phyloP scores from a whole-genome alignment of 2,797 vertebrate species.

The Siniperca undulata region DNA sequence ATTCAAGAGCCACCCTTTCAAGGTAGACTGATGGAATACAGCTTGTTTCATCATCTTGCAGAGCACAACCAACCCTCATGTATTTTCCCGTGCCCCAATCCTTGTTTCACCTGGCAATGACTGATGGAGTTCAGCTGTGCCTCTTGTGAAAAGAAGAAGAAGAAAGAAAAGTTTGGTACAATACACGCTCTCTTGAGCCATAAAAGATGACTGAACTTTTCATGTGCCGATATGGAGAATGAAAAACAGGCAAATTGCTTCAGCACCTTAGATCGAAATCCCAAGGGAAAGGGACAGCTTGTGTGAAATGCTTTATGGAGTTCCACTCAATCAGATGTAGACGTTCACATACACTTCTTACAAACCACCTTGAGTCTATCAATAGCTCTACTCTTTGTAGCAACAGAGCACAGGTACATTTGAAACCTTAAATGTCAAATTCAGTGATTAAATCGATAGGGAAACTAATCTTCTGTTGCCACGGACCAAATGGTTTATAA shows the following conservation, averaged over 20 bases:
- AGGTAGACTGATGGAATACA: neutral
- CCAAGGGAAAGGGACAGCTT: conserved; percentile 31
- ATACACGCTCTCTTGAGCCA: conserved; percentile 31
- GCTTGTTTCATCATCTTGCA: conserved; percentile 56
- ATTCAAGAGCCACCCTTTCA: conserved; percentile 9
- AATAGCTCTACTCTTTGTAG: conserved; percentile 42
- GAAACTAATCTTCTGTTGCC: conserved; percentile 73
- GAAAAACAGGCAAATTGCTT: conserved; percentile 65
- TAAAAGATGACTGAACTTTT: conserved; percentile 62
- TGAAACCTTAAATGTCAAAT: conserved; percentile 71
- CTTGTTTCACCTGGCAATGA: conserved; percentile 67
- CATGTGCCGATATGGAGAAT: conserved; percentile 42
- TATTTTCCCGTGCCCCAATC: conserved; percentile 23
- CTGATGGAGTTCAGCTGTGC: conserved; percentile 64
- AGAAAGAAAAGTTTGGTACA: conserved; percentile 39
- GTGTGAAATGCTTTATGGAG: conserved; percentile 33
- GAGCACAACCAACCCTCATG: conserved; percentile 31
- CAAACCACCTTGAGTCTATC: conserved; percentile 48
- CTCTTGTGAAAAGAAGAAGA: conserved; percentile 6
- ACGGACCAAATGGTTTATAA: conserved; percentile 76
- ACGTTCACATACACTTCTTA: conserved; percentile 5
- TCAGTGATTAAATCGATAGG: conserved; percentile 68
- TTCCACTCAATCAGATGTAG: conserved; percentile 36
- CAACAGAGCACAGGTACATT: conserved; percentile 41
- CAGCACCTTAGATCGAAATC: conserved; percentile 45